These are phyloP conservation scores for Lordiphosa clarofinis DNA, from an alignment of 1,140 invertebrate genomes.

Conservation along the genomic window DNA sequence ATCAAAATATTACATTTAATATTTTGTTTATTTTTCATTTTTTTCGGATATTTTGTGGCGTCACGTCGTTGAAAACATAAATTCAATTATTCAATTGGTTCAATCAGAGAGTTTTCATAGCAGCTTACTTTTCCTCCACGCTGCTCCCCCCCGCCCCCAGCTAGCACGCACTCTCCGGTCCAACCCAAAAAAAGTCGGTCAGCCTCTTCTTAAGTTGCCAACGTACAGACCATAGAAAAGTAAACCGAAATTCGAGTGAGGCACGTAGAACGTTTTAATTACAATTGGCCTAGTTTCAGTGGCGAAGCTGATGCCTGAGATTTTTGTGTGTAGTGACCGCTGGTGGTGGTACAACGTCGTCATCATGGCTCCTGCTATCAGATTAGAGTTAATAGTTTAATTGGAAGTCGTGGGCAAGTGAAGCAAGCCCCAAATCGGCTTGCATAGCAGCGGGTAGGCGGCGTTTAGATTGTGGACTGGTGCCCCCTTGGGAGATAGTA, in stretches of 20 bases:
- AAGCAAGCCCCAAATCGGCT: conserved; percentile 10
- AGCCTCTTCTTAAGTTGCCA: conserved; percentile 16
- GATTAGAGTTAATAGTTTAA: conserved; percentile 69
- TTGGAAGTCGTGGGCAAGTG: conserved; percentile 43
- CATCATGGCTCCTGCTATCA: conserved; percentile 48
- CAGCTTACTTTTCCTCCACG: conserved; percentile 3
- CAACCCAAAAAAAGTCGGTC: conserved; percentile 35
- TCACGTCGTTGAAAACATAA: conserved; percentile 33
- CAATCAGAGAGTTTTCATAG: conserved; percentile 40
- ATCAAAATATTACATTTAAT: conserved; percentile 70
- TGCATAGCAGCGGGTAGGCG: neutral
- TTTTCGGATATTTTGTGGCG: conserved; percentile 29
- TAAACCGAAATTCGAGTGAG: conserved; percentile 22
- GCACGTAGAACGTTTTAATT: conserved; percentile 74
- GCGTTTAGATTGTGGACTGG: too few species aligned
- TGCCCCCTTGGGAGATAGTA: too few species aligned
- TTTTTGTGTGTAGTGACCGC: conserved; percentile 21
- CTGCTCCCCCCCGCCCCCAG: neutral
- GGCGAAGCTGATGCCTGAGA: conserved; percentile 15
- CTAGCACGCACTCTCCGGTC: conserved; percentile 26
- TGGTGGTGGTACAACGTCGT: conserved; percentile 4
- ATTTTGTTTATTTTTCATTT: conserved; percentile 34
- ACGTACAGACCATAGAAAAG: conserved; percentile 8
- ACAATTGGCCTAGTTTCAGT: conserved; percentile 62
- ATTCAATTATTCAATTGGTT: conserved; percentile 51